Conservation (phyloP, 2,888 invertebrate genomes). For the Euproctis similis region DNA sequence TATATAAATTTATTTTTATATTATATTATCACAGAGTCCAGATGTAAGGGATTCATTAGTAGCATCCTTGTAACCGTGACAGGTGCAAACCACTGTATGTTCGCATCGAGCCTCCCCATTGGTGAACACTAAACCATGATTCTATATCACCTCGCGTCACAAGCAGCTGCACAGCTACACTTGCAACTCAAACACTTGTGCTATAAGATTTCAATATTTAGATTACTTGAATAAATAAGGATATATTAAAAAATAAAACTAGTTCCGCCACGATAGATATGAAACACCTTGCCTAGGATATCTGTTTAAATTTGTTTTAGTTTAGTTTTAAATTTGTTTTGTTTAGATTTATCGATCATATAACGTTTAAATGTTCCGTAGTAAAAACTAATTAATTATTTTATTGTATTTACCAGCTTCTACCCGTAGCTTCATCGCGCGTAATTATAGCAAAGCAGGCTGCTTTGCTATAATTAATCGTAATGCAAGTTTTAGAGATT, state of each 20-base stretch:
- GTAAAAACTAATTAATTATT: no score
- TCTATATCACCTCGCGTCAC: conserved; percentile 33
- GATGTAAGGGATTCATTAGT: conserved; percentile 41
- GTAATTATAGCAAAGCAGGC: no score
- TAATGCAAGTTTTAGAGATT: no score
- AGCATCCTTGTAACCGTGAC: conserved; percentile 57
- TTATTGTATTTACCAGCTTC: no score
- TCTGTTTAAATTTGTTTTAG: no score
- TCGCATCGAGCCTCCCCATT: conserved; percentile 36
- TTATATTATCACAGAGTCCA: conserved; percentile 9
- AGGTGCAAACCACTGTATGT: conserved; percentile 50
- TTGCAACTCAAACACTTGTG: conserved; percentile 28
- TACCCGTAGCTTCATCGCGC: no score
- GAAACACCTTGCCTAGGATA: conserved; percentile 13
- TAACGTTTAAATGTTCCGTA: no score
- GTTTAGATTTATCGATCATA: no score
- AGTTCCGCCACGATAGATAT: conserved; percentile 20
- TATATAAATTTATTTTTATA: conserved; percentile 5
- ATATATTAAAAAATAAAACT: conserved; percentile 38
- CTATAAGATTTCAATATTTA: no score
- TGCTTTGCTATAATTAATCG: no score
- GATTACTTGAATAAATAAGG: conserved; percentile 40
- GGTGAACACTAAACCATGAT: conserved; percentile 53
- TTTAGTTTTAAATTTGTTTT: no score
- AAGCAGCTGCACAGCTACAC: conserved; percentile 46